Percentiles rank a stretch among this genome's conserved stretches.
phyloP scores from a whole-genome alignment of 2,113 vertebrate species.

The Anarhynchus alexandrinus region DNA sequence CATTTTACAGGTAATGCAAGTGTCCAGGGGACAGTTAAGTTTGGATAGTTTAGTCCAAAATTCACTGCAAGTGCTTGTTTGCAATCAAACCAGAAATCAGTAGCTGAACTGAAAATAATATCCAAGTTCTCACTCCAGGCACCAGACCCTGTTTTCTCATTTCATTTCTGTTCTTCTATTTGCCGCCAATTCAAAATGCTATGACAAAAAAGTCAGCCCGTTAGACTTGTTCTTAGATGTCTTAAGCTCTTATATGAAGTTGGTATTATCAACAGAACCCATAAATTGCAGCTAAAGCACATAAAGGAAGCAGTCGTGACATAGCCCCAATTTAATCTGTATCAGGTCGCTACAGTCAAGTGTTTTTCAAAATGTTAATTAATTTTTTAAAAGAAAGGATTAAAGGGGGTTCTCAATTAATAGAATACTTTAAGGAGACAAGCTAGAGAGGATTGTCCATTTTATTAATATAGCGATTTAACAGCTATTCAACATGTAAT shows the following conservation, averaged over 20 bases:
- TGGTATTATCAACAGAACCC: background rate
- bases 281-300: background rate
- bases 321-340: background rate
- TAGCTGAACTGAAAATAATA: background rate
- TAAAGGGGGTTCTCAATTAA: constrained; percentile 30
- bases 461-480: constrained; percentile 25
- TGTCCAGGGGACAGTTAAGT: background rate
- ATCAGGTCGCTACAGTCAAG: background rate
- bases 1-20: background rate
- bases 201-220: background rate
- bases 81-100: background rate
- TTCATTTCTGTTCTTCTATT: background rate
- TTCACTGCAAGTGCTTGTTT: background rate
- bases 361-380: constrained; percentile 36
- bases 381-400: constrained; percentile 40
- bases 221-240: background rate
- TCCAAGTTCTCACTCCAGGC: background rate
- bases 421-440: background rate
- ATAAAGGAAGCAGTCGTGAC: background rate
- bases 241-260: background rate
- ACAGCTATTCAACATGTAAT: constrained; percentile 14
- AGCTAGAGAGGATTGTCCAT: constrained; percentile 10
- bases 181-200: background rate
- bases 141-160: background rate
- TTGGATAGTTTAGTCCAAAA: background rate